Base-by-base conservation (phyloP, 2,888 invertebrate species). In the Thelaira solivaga region DNA sequence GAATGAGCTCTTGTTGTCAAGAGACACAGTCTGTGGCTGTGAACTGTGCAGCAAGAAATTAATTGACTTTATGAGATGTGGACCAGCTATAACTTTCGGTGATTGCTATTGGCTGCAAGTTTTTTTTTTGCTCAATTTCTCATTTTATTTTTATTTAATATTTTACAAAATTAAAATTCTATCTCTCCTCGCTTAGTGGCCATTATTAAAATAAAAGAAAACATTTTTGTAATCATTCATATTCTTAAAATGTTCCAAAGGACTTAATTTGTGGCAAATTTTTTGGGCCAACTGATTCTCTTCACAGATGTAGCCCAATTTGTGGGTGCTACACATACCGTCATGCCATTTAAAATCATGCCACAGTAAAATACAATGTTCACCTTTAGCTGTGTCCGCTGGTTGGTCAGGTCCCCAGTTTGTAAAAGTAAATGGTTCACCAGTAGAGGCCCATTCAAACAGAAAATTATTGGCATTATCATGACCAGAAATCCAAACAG, bases 241-340 rank as follows among this genome's bases (percentile, higher is more conserved):
- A 16, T 53, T 22, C n/a, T 29, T 34, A 5, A 11, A 18, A 13
- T 22, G 13, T 8, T 18, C 2, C 1, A 20, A 7, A 11, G 3
- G 3, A 1, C 22, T 11, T 2, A 11, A 0, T 24, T 18, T 53
- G 0, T 36, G 8, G 8, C 47, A 55, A 1, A 0, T 13, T 1
- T 57, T 57, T 29, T 64, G 51, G 7, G 34, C 36, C 10, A 53
- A 34, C 1, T 16, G 64, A 74, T 78, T 59, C 26, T 77, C 77
- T 51, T 77, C 77, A 13, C 77, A 77, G 8, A 73, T 73, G 18
- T 64, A 77, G 8, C 77, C 73, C 22, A 68, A 29, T 64, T 68
- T 68, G 13, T 49, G 36, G 2, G 29, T 34, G n/a, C 77, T n/a
- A n/a, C n/a, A 77, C 11, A 68, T 49, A 31, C 36, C 51, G 18